A percentile compares a stretch with the other conserved stretches of the same genome.
Conservation (phyloP, 2,888 invertebrate genomes). For the Megastigmus dorsalis region DNA sequence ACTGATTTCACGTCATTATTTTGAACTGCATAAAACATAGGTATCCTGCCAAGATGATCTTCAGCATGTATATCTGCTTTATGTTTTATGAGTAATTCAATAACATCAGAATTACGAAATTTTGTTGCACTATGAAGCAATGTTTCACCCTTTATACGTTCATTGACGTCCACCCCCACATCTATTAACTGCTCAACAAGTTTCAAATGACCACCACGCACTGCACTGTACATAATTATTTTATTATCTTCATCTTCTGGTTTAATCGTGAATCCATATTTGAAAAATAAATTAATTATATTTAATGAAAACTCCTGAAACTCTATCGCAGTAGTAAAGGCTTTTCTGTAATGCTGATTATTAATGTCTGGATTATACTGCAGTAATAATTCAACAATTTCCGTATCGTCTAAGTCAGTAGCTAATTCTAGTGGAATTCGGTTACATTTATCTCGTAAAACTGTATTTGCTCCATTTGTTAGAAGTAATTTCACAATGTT, state of each 20-base stretch:
- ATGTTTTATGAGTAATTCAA: constrained; percentile 37
- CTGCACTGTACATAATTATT: background rate
- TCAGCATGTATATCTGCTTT: constrained; percentile 3
- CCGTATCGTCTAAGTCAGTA: background rate
- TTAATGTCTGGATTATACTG: constrained; percentile 26
- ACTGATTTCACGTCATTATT: background rate
- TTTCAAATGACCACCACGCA: constrained; percentile 3
- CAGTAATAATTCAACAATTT: constrained; percentile 26
- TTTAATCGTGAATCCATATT: constrained; percentile 15
- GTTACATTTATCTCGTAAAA: too few relatives aligned
- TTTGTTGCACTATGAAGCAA: constrained; percentile 43
- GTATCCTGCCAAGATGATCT: constrained; percentile 10
- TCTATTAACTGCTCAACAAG: constrained; percentile 1
- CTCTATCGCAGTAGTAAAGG: background rate
- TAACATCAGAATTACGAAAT: constrained; percentile 5
- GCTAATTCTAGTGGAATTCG: constrained; percentile 36
- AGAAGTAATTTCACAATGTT: background rate
- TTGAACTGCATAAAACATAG: constrained; percentile 26
- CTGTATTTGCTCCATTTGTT: too few relatives aligned
- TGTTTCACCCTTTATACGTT: constrained; percentile 10
- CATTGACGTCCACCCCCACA: background rate
- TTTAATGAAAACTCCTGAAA: background rate
- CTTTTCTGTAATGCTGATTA: constrained; percentile 9
- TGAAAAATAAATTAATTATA: constrained; percentile 21
- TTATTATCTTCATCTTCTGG: constrained; percentile 6